A percentile compares a stretch with the other conserved stretches of the same genome.
phyloP scores from a whole-genome alignment of 2,113 vertebrate genomes.

The Chloropsis hardwickii region DNA sequence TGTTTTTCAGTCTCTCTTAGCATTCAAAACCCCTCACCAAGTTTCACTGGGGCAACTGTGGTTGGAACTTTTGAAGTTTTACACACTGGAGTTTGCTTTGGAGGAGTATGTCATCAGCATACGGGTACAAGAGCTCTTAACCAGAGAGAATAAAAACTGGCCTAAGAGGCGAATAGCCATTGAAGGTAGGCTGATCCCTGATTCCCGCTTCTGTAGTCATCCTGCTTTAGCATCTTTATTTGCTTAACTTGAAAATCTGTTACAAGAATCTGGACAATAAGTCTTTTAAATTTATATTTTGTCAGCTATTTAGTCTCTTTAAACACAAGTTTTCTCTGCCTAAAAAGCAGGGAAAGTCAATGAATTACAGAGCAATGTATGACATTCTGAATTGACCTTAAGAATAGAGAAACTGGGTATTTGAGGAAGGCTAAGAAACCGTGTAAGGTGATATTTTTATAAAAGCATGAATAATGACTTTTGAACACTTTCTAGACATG shows the following conservation, averaged over 20 bases:
- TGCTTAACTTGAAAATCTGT: not conserved
- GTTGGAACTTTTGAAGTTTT: slow-evolving; percentile 95
- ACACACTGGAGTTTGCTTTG: slow-evolving; percentile 96
- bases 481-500: not conserved
- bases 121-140: slow-evolving; percentile 87
- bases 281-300: not conserved
- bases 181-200: slow-evolving; percentile 79
- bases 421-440: not conserved
- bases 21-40: slow-evolving; percentile 72
- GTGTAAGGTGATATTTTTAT: not conserved
- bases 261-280: not conserved
- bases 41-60: slow-evolving; percentile 89
- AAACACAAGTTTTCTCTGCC: not conserved
- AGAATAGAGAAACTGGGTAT: not conserved
- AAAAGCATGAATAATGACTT: slow-evolving; percentile 4
- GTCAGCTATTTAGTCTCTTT: not conserved
- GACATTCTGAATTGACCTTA: not conserved
- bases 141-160: slow-evolving; percentile 95
- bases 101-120: slow-evolving; percentile 96
- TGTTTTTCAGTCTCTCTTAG: slow-evolving; percentile 81
- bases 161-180: slow-evolving; percentile 94
- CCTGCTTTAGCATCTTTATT: not conserved
- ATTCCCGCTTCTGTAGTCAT: not conserved
- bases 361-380: not conserved
- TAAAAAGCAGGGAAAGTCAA: not conserved